Conservation (phyloP, 1,140 invertebrate genomes). For the Latrodectus geometricus region DNA sequence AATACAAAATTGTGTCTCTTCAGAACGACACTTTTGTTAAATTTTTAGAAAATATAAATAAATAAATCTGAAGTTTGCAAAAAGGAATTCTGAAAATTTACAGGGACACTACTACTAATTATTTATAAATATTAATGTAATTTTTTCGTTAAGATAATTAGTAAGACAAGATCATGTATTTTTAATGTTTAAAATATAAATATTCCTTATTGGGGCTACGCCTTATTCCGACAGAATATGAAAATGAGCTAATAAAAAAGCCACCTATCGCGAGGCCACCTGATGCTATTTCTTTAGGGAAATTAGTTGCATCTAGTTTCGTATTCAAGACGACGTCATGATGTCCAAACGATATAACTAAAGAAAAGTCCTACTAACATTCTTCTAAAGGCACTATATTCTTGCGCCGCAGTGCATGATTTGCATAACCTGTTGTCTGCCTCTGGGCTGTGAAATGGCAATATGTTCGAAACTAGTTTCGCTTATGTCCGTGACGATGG, state of each 20-base stretch:
- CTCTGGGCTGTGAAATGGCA: constrained; percentile 12
- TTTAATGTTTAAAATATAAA: background rate
- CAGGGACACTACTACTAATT: too few relatives aligned
- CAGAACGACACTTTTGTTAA: too few relatives aligned
- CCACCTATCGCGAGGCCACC: background rate
- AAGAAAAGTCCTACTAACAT: constrained; percentile 48
- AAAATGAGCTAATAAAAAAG: background rate
- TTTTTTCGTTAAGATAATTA: too few relatives aligned
- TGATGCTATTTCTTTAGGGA: background rate
- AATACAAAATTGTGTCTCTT: too few relatives aligned
- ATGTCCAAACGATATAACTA: background rate
- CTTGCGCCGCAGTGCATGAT: constrained; percentile 1
- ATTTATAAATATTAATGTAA: too few relatives aligned
- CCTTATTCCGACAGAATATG: background rate
- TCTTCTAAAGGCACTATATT: constrained; percentile 17
- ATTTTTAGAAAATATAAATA: too few relatives aligned
- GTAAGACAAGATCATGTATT: too few relatives aligned
- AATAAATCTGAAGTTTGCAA: too few relatives aligned
- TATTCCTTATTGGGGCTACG: background rate
- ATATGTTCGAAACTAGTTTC: background rate
- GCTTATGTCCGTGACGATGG: too few relatives aligned
- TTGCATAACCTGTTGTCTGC: constrained; percentile 40
- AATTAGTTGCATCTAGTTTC: background rate
- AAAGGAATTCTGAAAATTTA: too few relatives aligned
- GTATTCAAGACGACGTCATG: background rate